These are phyloP conservation scores for Hedychridium roseum DNA, from an alignment of 2,888 invertebrate species.

Conservation along the genomic window DNA sequence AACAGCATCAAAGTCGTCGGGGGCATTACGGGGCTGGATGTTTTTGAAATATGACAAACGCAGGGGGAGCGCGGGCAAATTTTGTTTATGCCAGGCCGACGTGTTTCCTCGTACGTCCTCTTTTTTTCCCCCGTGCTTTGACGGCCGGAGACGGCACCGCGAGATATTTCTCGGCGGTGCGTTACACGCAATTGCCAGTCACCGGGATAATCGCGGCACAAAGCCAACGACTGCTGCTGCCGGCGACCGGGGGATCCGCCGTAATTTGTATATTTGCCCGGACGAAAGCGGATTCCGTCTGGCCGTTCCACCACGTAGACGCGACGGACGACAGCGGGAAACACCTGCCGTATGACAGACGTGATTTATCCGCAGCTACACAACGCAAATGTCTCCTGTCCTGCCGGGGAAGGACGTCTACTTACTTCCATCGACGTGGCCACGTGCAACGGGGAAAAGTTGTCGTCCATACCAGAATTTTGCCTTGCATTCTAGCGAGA, in stretches of 20 bases:
- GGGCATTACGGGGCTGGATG: constrained; percentile 15
- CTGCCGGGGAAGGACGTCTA: no score
- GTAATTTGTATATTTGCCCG: constrained; percentile 47
- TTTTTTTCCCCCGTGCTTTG: no score
- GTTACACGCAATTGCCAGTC: constrained; percentile 42
- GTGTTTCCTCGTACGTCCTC: constrained; percentile 27
- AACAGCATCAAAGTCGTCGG: constrained; percentile 17
- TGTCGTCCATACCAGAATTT: no score
- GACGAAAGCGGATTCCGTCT: constrained; percentile 34
- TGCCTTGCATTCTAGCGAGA: no score
- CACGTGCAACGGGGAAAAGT: no score
- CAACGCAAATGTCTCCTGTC: not conserved
- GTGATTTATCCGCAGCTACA: constrained; percentile 46
- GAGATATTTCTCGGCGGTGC: no score
- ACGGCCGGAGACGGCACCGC: no score
- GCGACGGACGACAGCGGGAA: constrained; percentile 25
- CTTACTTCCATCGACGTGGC: no score
- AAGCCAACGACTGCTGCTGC: no score
- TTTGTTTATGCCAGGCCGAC: constrained; percentile 42
- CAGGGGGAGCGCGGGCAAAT: constrained; percentile 38
- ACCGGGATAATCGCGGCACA: constrained; percentile 45
- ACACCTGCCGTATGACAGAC: constrained; percentile 46
- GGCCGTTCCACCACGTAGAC: no score
- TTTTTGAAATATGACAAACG: constrained; percentile 44
- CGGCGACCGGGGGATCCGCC: constrained; percentile 33